Base-by-base conservation (phyloP, 2,113 vertebrate genomes). In the Plestiodon gilberti region DNA sequence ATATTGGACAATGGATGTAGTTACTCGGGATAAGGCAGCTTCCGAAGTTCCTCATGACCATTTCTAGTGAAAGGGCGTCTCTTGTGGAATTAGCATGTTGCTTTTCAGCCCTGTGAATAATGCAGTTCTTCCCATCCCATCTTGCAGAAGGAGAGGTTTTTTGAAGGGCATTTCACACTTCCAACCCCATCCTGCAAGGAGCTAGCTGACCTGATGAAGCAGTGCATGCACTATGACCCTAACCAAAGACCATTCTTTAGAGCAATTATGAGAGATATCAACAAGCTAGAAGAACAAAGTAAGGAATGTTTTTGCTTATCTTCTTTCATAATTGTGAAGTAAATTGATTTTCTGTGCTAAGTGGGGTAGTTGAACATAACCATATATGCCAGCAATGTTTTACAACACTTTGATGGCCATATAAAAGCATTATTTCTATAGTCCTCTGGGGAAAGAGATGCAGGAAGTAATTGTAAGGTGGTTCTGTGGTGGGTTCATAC, bases 221-320 rank as follows among this genome's bases (percentile, higher is more conserved):
- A 98, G 94, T 99, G 99, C 96, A 99, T 99, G 99, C 98, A 98
- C 96, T 99, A 99, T 0, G 98, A 99, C 93, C 97, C 98, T 93
- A 98, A 96, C 80, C 98, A 98, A 96, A 98, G 99, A 88, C 98
- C 98, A 20, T 99, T 99, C 96, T 99, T 99, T 96, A 97, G 98
- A 75, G 99, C 99, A 10, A 99, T 99, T 84, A 98, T 99, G 96
- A 96, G 98, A 88, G 98, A 99, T 93, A 98, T 99, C 79, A 98
- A 99, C 94, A 97, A 95, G 67, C 96, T 99, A 79, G 98, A 98
- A 89, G 97, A 98, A 57, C 97, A 98, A 88, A 98, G 98, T 99
- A 96, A 95, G 98, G 55, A 64, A 0, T 0, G 0, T 71, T 0
- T 22, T 57, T 10, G 40, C 6, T 2, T 30, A 0, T 0, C 30